Percentiles rank a stretch among this genome's conserved stretches.
phyloP scores from a whole-genome alignment of 30 jellyfish, hydroid and myxozoan species.

The Aurelia sp. region DNA sequence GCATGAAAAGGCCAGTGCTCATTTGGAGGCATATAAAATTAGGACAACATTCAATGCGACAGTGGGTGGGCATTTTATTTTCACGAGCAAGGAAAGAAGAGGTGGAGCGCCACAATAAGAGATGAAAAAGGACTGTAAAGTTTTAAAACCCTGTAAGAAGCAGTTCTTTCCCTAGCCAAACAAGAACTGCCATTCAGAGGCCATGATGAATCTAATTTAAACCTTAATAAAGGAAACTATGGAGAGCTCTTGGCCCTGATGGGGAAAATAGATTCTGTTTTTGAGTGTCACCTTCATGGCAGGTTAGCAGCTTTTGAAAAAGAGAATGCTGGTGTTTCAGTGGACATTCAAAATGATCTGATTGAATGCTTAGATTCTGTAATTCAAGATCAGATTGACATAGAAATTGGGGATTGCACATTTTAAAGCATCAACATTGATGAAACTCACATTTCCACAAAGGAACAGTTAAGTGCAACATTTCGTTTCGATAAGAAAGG shows the following conservation, averaged over 20 bases:
- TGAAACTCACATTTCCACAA: conserved; percentile 45
- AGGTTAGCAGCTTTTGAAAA: no score
- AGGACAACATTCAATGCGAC: conserved; percentile 20
- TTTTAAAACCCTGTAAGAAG: no score
- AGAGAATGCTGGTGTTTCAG: conserved; percentile 39
- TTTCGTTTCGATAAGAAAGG: conserved; percentile 18
- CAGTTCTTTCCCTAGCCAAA: no score
- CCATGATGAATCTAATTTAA: no score
- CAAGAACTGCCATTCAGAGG: no score
- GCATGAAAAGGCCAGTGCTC: conserved; percentile 39
- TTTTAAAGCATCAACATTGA: conserved; percentile 34
- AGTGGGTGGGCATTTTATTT: conserved; percentile 27
- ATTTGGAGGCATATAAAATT: conserved; percentile 21
- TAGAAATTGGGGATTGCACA: conserved; percentile 21
- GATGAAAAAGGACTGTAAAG: no score
- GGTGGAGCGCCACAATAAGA: conserved; percentile 45
- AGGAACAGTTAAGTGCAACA: conserved; percentile 34
- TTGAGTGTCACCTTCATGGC: no score
- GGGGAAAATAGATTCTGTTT: no score
- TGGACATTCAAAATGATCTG: conserved; percentile 33
- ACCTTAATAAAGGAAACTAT: no score
- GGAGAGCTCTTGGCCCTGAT: no score
- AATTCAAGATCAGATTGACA: conserved; percentile 25
- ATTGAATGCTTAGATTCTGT: conserved; percentile 10
- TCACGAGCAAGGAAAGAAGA: conserved; percentile 59